A percentile compares a stretch with the other conserved stretches of the same genome.
Evolutionary conservation across 2,113 vertebrate species (phyloP).

Genomic region (Heliornis fulica): DNA sequence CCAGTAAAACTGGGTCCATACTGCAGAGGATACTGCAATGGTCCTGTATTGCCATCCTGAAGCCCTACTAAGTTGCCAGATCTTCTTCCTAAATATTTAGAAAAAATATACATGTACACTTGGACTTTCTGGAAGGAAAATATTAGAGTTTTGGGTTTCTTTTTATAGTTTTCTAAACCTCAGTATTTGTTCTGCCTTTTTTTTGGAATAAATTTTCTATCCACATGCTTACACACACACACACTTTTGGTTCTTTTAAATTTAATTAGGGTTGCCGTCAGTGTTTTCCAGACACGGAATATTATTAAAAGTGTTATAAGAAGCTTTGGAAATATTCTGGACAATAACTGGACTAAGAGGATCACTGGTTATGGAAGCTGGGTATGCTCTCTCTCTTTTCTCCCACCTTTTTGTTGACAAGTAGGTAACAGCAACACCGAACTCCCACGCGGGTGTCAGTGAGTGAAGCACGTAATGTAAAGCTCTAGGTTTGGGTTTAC

Average conservation of each 20-base stretch:
- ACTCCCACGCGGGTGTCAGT: background rate
- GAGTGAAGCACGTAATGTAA: background rate
- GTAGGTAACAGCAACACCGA: background rate
- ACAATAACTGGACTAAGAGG: constrained; percentile 46
- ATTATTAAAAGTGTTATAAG: constrained; percentile 46
- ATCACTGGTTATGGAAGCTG: constrained; percentile 20
- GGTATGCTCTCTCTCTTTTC: constrained; percentile 30
- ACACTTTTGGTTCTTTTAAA: background rate
- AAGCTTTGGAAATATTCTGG: constrained; percentile 16
- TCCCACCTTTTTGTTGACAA: background rate
- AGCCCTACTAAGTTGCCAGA: background rate
- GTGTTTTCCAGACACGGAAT: constrained; percentile 53
- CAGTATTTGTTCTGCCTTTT: background rate
- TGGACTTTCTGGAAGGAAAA: background rate
- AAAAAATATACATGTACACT: background rate
- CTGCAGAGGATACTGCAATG: background rate
- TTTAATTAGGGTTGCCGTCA: constrained; percentile 45
- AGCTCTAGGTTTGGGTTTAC: background rate
- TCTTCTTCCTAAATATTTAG: background rate
- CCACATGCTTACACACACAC: too few relatives aligned
- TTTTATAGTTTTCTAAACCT: background rate
- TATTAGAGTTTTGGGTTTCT: background rate
- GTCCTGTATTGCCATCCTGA: background rate
- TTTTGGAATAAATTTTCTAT: background rate
- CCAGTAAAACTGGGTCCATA: background rate